Evolutionary conservation across 1,140 invertebrate genomes (phyloP), one percentile per base, ranked within the genome.

Genomic region (Drosophila neocordata): DNA sequence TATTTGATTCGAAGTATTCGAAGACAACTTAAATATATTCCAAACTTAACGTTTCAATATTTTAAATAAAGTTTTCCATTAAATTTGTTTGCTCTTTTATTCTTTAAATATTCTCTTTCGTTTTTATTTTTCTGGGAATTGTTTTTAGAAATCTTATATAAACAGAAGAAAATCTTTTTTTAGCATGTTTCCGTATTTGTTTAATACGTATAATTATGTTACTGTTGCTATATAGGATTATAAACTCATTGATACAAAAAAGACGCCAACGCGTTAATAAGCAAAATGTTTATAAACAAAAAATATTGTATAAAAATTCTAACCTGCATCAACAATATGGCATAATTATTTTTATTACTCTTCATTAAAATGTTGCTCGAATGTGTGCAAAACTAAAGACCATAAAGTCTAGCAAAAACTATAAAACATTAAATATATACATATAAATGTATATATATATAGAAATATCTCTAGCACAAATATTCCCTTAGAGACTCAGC

Each of bases 251-350:
- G 27, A 2, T 7, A 9, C 8, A 20, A 51, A 51, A 51, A 51
- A 20, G 8, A 48, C 13, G 53, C 27, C 13, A 31, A 59, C 35
- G 35, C 34, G 22, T 38, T 24, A 24, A 44, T 18, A 3, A 20
- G 18, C 18, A 4, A 18, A n/a, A 38, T 75, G 71, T 75, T 75
- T 68, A 61, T 62, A 75, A 73, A 73, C 69, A 66, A 27, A 72
- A 41, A 34, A 35, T 58, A 44, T 55, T 35, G 20, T 31, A 34
- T 15, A 38, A 60, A 60, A 73, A 74, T 69, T 70, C 2, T 70
- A 75, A 75, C 73, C 73, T 75, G 53, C 73, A 75, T 53, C 73
- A 75, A 75, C 73, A 75, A 74, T 48, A 48, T 48, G 41, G 41
- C 41, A 68, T 41, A 57, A 61, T 68, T 24, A 4, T 24, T 74